Percentiles rank a stretch among this genome's conserved stretches.
phyloP scores from a whole-genome alignment of 2,113 vertebrate species.

The Vidua chalybeata region DNA sequence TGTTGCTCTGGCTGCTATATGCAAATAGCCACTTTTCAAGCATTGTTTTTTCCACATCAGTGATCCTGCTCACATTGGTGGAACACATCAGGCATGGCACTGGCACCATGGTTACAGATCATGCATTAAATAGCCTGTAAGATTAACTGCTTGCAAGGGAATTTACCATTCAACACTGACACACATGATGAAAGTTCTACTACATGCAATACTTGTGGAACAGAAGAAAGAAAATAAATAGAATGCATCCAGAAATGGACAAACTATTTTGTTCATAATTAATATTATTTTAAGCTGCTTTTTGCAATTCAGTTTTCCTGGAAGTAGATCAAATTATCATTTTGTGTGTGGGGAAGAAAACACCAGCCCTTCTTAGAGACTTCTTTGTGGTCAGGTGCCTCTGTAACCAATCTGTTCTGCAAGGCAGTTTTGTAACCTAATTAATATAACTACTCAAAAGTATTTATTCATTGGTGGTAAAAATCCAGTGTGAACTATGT shows the following conservation, averaged over 20 bases:
- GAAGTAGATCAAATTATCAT: neutral
- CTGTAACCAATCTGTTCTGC: neutral
- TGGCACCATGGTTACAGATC: neutral
- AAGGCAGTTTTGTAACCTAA: neutral
- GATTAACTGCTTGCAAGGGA: neutral
- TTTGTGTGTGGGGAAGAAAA: neutral
- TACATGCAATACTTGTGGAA: neutral
- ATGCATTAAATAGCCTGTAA: neutral
- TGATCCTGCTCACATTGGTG: neutral
- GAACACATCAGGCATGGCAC: neutral
- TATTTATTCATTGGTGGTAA: neutral
- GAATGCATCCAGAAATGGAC: neutral
- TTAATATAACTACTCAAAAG: neutral
- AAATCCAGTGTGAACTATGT: neutral
- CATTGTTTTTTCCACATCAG: slow-evolving; percentile 3
- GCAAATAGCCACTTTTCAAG: slow-evolving; percentile 29
- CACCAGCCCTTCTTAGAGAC: neutral
- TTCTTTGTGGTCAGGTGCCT: neutral
- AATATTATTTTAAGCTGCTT: neutral
- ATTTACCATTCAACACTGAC: neutral
- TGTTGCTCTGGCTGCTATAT: neutral
- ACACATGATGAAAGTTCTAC: neutral
- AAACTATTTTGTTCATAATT: neutral
- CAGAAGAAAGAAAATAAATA: neutral
- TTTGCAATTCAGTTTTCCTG: neutral